phyloP scores from a whole-genome alignment of 2,797 vertebrate species.

The Menidia menidia region DNA sequence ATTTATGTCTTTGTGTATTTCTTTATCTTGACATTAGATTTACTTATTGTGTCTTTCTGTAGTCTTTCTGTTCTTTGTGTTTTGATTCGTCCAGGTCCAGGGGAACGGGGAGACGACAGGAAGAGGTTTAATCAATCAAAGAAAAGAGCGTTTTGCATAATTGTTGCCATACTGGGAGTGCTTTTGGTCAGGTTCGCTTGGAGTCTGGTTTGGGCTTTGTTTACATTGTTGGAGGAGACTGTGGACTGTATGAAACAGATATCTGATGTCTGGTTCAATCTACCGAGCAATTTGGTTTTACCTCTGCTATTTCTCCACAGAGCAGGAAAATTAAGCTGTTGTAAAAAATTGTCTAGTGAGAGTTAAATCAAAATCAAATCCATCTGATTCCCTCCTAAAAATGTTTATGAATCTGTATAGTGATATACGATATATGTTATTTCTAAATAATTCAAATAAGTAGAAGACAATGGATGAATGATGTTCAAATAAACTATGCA shows the following conservation, averaged over 20 bases:
- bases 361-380: too few species aligned
- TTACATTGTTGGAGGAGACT: fast-evolving
- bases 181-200: conserved; percentile 9
- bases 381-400: background rate
- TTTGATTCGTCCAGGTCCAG: background rate
- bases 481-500: too few species aligned
- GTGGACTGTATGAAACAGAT: background rate
- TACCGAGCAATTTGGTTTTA: conserved; percentile 32
- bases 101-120: background rate
- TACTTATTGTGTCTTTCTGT: background rate
- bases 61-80: background rate
- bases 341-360: background rate
- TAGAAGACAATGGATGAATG: too few species aligned
- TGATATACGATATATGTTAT: too few species aligned
- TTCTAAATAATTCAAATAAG: too few species aligned
- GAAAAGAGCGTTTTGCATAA: conserved; percentile 21
- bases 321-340: conserved; percentile 12
- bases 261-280: background rate
- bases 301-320: conserved; percentile 41
- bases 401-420: too few species aligned
- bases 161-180: conserved; percentile 12
- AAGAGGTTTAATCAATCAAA: conserved; percentile 18
- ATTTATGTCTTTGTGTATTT: background rate
- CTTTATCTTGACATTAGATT: background rate
- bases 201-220: fast-evolving